Base-by-base conservation (phyloP, 1,140 invertebrate genomes). In the Myzus persicae region DNA sequence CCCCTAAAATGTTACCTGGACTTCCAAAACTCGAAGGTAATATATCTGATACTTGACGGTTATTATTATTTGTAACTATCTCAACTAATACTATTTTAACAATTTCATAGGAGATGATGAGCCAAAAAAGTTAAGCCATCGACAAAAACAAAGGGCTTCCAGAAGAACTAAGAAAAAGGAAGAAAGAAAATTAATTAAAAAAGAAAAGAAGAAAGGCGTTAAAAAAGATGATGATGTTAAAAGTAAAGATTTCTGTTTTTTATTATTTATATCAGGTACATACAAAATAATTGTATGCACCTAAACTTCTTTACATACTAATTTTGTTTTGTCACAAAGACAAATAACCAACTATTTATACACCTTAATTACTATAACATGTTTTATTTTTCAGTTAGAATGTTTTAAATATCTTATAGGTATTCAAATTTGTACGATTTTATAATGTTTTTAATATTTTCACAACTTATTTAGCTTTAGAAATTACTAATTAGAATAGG, bases 1-100 rank as follows among this genome's bases (percentile, higher is more conserved):
- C 97, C 94, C 98, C 98, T 20, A 95, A 95, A 87, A 97, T 98
- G 95, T 96, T 96, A 94, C 46, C 89, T 96, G 96, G 94, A 95
- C 88, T 93, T 91, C 88, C 85, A 93, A 95, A 94, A 94, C 97
- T 81, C 94, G 95, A 95, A 95, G 96, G 96, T 95, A 95, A 5
- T 44, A 44, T n/a, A 94, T 94, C n/a, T n/a, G n/a, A 90, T 76
- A 93, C 93, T n/a, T 22, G 76, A 59, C 22, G 24, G 9, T 91
- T 89, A 91, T 40, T 94, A 67, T 93, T 85, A 22, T 93, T 76
- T 93, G 40, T n/a, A 67, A 84, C 40, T 48, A 92, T 44, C 24
- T 59, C 20, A 20, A 42, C 48, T 14, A 36, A 40, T 54, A 51
- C 20, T 59, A 90, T 85, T 94, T 91, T 93, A 31, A 92, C 94